phyloP scores from a whole-genome alignment of 2,888 invertebrate genomes.

The Therioaphis trifolii region DNA sequence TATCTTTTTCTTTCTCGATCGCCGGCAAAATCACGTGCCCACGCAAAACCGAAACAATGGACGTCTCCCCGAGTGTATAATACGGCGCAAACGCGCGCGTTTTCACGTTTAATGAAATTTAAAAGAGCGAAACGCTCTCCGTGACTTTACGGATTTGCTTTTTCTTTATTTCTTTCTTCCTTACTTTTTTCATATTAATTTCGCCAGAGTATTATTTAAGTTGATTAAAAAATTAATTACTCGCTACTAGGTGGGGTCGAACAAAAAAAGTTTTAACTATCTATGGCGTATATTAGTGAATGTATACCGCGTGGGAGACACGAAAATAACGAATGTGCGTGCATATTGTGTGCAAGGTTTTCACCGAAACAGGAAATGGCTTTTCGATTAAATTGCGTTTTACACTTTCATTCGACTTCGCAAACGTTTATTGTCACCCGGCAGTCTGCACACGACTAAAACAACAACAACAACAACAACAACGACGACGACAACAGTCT shows the following conservation, averaged over 20 bases:
- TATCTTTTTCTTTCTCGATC: constrained; percentile 1
- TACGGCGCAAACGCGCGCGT: not conserved
- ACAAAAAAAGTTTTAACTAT: not conserved
- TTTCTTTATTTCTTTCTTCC: too few species aligned
- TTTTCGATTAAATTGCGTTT: constrained; percentile 22
- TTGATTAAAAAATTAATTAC: not conserved
- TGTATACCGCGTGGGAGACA: not conserved
- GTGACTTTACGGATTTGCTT: too few species aligned
- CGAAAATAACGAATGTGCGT: not conserved
- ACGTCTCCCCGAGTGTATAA: too few species aligned
- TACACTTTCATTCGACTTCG: too few species aligned
- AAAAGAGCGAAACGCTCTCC: not conserved
- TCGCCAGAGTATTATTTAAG: not conserved
- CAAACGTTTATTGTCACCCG: not conserved
- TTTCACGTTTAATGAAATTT: not conserved
- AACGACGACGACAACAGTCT: too few species aligned
- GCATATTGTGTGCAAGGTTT: not conserved
- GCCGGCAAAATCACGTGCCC: too few species aligned
- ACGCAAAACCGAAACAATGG: too few species aligned
- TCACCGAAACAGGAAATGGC: not conserved
- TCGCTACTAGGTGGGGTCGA: not conserved
- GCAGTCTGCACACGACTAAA: too few species aligned
- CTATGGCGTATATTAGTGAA: too few species aligned
- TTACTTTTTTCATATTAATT: not conserved
- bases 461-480: too few species aligned